These are phyloP conservation scores for Pseudococcus jackbeardsleyi DNA, from an alignment of 2,888 invertebrate genomes.

Conservation along the genomic window DNA sequence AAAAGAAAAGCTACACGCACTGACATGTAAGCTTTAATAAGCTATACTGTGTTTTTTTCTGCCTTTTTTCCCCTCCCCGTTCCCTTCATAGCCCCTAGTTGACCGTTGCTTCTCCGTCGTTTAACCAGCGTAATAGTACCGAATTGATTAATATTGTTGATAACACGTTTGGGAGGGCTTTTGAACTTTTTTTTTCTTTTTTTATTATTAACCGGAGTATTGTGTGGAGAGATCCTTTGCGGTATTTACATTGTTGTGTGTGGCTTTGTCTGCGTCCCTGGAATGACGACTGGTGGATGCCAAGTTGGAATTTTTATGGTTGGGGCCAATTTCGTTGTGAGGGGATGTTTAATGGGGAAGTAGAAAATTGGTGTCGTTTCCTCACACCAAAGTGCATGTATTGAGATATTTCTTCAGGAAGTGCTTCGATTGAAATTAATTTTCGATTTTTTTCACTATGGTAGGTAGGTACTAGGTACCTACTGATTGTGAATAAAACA, in stretches of 20 bases:
- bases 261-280: background rate
- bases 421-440: too few relatives aligned
- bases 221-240: slow-evolving; percentile 25
- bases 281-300: background rate
- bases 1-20: slow-evolving; percentile 63
- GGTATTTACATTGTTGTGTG: background rate
- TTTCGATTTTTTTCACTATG: too few relatives aligned
- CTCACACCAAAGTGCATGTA: too few relatives aligned
- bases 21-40: slow-evolving; percentile 63
- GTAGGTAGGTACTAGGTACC: too few relatives aligned
- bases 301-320: too few relatives aligned
- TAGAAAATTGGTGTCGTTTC: too few relatives aligned
- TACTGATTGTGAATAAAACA: too few relatives aligned
- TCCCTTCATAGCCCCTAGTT: background rate
- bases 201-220: background rate
- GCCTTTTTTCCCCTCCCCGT: slow-evolving; percentile 22
- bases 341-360: too few relatives aligned
- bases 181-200: background rate
- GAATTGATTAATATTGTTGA: slow-evolving; percentile 53
- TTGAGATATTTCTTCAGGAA: too few relatives aligned
- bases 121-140: slow-evolving; percentile 13
- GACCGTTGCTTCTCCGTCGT: slow-evolving; percentile 18
- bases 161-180: slow-evolving; percentile 4
- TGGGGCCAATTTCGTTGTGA: too few relatives aligned
- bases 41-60: slow-evolving; percentile 48